Conservation (phyloP, 2,888 invertebrate genomes). For the Tiphia femorata region DNA sequence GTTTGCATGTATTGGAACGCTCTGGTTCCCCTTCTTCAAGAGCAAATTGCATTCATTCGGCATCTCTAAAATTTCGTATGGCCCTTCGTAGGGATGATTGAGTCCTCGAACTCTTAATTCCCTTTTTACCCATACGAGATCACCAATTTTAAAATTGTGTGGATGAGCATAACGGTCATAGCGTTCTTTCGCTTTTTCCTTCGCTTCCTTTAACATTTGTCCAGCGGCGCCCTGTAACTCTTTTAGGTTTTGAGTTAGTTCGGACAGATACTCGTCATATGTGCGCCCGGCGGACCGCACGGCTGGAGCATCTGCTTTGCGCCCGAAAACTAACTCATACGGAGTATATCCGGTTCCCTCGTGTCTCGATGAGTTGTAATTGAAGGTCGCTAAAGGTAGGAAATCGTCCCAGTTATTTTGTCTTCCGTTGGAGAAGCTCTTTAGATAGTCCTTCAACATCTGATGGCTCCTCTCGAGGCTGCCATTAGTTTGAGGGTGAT, state of each 20-base stretch:
- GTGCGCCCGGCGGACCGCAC: too few relatives aligned
- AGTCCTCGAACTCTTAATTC: neutral
- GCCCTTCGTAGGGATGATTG: neutral
- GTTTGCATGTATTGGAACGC: neutral
- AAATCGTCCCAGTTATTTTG: neutral
- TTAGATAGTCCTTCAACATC: neutral
- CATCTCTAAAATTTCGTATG: neutral
- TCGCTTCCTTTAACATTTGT: too few relatives aligned
- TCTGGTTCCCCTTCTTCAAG: neutral
- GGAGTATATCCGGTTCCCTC: neutral
- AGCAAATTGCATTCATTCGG: neutral
- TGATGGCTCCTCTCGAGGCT: neutral
- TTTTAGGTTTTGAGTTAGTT: too few relatives aligned
- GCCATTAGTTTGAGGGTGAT: neutral
- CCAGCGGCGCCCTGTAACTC: too few relatives aligned
- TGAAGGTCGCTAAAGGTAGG: neutral
- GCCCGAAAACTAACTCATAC: neutral
- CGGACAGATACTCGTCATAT: too few relatives aligned
- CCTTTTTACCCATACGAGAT: neutral
- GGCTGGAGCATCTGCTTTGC: too few relatives aligned
- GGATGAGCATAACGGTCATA: neutral
- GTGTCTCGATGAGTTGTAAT: neutral
- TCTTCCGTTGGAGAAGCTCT: neutral
- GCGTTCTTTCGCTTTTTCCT: too few relatives aligned
- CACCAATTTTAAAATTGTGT: neutral